Base-by-base conservation (phyloP, 2,113 vertebrate genomes). In the Mystacornis crossleyi region DNA sequence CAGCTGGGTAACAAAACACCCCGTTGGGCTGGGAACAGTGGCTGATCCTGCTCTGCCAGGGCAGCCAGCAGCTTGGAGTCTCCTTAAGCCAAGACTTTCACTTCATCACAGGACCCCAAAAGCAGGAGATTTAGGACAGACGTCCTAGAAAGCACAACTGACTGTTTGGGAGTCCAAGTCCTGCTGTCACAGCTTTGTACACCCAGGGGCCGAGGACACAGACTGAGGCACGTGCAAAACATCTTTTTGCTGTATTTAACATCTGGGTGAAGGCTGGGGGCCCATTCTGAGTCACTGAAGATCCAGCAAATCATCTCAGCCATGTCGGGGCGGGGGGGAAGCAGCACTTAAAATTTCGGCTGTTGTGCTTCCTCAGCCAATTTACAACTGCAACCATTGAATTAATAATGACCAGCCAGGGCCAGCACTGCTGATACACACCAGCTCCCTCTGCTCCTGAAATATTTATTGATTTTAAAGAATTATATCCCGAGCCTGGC, bases 401-500 rank as follows among this genome's bases (percentile, higher is more conserved):
- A 97, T 97, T 97, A 94, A 95, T 97, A 90, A 97, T 19, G 61
- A 82, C 96, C 91, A 82, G 82, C 66, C 90, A 64, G 79, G 85
- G 57, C 55, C 33, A 40, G 82, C 34, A 15, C 2, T 34, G 62
- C 88, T 74, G 74, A 82, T 57, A 73, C 33, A 14, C 70, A 87
- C 71, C 34, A 18, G 4, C 88, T 88, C 77, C 54, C 61, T 50
- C 60, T 12, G 71, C 82, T 95, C 86, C 89, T 95, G 88, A 96
- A 97, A 98, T 96, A 97, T 95, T 97, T 47, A 97, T 93, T 75
- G 57, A 71, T 86, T 93, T 88, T 91, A 85, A 96, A 95, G 81
- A 18, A 93, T 65, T 58, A 3, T 29, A 73, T 23, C 82, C 91
- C 48, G 31, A 45, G 8, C 60, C 65, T 72, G 43, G 28, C 14